Base-by-base conservation (phyloP, 1,140 invertebrate species). In the Solen grandis region DNA sequence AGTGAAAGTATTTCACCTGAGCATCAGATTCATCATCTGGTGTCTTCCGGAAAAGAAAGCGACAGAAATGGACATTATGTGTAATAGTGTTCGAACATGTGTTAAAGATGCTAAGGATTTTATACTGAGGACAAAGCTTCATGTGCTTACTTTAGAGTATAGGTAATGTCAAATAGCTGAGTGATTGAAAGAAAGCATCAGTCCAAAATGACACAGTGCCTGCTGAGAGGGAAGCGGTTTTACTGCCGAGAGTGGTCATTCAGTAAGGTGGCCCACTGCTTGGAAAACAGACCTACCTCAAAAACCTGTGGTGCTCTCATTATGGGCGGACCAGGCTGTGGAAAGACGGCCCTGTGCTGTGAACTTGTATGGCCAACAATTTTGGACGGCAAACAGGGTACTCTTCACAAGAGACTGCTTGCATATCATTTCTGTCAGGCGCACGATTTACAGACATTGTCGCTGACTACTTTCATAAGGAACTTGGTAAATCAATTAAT, bases 241-340 rank as follows among this genome's bases (percentile, higher is more conserved):
- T 97, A 95, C 90, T 96, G 96, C 87, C 94, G 98, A 19, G 97
- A 99, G 92, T 99, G 97, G 98, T 97, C 96, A 1, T 97, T 99
- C 86, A 96, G 96, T 89, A 99, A 99, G 92, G 94, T 99, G n/a
- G 95, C 95, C 1, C 96, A 98, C 85, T 97, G 96, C 82, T 89
- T 99, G 82, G 97, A 98, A 85, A 93, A 87, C 78, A 83, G 90
- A 36, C 88, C 88, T 36, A 87, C 90, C 31, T 88, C 88, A 60
- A 92, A 92, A 82, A 91, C 91, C 0, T 96, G 96, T 87, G 97
- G 97, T 0, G 95, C 96, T 0, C 92, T 98, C 16, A 94, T 97
- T 63, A 94, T 98, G 66, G 97, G 97, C 3, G 96, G 97, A 1
- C 95, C 97, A 0, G 98, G 97, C 27, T 97, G 96, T 84, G 97